phyloP scores from a whole-genome alignment of 2,797 vertebrate species.

The Cyclopterus lumpus region DNA sequence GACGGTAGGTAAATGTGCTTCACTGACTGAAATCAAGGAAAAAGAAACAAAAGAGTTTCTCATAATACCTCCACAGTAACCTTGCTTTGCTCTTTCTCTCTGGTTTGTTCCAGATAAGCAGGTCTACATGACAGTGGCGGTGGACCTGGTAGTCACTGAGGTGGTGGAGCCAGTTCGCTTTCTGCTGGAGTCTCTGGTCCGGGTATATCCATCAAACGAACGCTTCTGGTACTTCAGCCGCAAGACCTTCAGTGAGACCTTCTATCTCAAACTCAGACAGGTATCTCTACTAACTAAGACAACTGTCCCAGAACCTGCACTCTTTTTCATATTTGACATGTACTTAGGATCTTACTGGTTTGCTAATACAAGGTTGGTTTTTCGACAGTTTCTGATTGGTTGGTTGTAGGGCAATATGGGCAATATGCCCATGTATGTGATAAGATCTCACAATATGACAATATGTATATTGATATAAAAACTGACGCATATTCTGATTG shows the following conservation, averaged over 20 bases:
- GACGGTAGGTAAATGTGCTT: neutral
- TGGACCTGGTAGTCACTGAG: constrained; percentile 96
- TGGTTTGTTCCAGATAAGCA: constrained; percentile 89
- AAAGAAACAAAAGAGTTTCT: neutral
- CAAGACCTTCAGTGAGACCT: constrained; percentile 95
- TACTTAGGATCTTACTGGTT: neutral
- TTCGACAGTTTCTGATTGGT: neutral
- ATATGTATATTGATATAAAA: too few species aligned
- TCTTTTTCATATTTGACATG: neutral
- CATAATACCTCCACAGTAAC: neutral
- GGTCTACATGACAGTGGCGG: constrained; percentile 95
- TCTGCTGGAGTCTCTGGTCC: constrained; percentile 91
- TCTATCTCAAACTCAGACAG: constrained; percentile 92
- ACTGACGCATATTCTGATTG: too few species aligned
- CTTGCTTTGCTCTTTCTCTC: neutral
- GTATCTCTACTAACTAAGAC: constrained; percentile 67
- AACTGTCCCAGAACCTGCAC: neutral
- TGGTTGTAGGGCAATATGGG: neutral
- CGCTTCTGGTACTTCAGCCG: constrained; percentile 99
- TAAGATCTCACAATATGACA: too few species aligned
- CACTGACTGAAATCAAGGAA: neutral
- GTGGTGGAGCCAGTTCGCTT: constrained; percentile 96
- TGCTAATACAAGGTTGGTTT: neutral
- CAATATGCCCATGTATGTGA: neutral
- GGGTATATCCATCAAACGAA: constrained; percentile 95